Conservation (phyloP, 1,140 invertebrate species). For the Propsilocerus akamusi region DNA sequence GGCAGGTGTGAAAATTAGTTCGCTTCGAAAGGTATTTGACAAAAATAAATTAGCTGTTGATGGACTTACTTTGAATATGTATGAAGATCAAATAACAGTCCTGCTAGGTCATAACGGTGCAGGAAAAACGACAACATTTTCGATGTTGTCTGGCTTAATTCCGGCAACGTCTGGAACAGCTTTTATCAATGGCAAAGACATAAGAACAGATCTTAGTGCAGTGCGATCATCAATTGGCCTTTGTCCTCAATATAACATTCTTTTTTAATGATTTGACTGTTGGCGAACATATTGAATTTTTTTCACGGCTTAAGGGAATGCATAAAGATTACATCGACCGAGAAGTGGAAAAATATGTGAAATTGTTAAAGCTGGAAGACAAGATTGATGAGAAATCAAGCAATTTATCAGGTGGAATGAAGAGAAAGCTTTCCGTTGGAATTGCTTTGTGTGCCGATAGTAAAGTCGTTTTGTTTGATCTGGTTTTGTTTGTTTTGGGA, state of each 20-base stretch:
- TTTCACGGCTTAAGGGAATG: slow-evolving; percentile 51
- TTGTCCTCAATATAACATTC: slow-evolving; percentile 83
- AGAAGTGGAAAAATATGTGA: slow-evolving; percentile 33
- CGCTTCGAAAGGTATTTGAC: slow-evolving; percentile 24
- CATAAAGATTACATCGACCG: slow-evolving; percentile 25
- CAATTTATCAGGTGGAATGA: slow-evolving; percentile 62
- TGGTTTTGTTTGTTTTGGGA: slow-evolving; percentile 85
- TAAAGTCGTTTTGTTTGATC: slow-evolving; percentile 55
- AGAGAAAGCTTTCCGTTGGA: slow-evolving; percentile 52
- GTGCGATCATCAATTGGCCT: slow-evolving; percentile 49
- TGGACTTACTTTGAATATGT: slow-evolving; percentile 52
- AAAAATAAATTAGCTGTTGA: slow-evolving; percentile 28
- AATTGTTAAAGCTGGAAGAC: slow-evolving; percentile 38
- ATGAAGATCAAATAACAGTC: slow-evolving; percentile 64
- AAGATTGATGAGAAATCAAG: slow-evolving; percentile 23
- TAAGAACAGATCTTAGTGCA: slow-evolving; percentile 26
- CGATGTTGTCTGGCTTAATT: slow-evolving; percentile 66
- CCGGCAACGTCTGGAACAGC: slow-evolving; percentile 46
- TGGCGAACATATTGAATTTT: slow-evolving; percentile 69
- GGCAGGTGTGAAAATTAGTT: not conserved
- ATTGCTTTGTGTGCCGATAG: slow-evolving; percentile 47
- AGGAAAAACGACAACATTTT: slow-evolving; percentile 70
- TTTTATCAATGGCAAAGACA: slow-evolving; percentile 45
- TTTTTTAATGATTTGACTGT: slow-evolving; percentile 74
- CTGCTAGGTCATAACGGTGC: slow-evolving; percentile 81